Base-by-base conservation (phyloP, 2,113 vertebrate genomes). In the Scopus umbretta region DNA sequence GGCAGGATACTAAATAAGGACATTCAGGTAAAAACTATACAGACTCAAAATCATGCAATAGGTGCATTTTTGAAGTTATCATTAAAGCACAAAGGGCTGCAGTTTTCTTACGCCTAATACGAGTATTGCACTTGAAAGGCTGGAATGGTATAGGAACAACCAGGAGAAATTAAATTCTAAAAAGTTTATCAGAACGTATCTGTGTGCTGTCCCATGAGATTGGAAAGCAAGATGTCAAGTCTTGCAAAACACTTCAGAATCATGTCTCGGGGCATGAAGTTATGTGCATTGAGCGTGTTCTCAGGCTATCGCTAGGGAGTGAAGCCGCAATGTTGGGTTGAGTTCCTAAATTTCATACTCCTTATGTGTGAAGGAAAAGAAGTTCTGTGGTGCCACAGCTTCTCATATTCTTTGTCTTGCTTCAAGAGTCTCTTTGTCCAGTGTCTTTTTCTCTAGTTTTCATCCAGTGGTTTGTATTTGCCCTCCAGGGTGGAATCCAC, bases 1-100 rank as follows among this genome's bases (percentile, higher is more conserved):
- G 99, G 99, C 47, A 98, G 98, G 95, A 98, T 99, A 86, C 97
- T 99, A 40, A 99, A 99, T 95, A 99, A 99, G 96, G 99, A 99
- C 96, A 98, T 99, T 88, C 99, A 99, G 99, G 99, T 99, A 95
- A 97, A 80, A 83, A 62, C 13, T 59, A 1, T 13, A 23, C 9
- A 43, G 62, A 23, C 36, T 61, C 62, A 49, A 42, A 85, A 30
- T 42, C 15, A 12, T 30, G 45, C 32, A 63, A 30, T 11, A 65
- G 18, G 18, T 20, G 34, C 27, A 23, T 75, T 90, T 86, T 76
- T 7, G 1, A 52, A 63, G 40, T 32, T 61, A 1, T 32, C 66
- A 8, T 20, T 14, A 56, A 32, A 82, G 40, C 50, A 45, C 1
- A 3, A 85, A 67, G 22, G 26, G 45, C 16, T 70, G 40, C 30